These are phyloP conservation scores for Coptodon bakossiorum DNA, from an alignment of 2,113 vertebrate genomes.

Conservation along the genomic window DNA sequence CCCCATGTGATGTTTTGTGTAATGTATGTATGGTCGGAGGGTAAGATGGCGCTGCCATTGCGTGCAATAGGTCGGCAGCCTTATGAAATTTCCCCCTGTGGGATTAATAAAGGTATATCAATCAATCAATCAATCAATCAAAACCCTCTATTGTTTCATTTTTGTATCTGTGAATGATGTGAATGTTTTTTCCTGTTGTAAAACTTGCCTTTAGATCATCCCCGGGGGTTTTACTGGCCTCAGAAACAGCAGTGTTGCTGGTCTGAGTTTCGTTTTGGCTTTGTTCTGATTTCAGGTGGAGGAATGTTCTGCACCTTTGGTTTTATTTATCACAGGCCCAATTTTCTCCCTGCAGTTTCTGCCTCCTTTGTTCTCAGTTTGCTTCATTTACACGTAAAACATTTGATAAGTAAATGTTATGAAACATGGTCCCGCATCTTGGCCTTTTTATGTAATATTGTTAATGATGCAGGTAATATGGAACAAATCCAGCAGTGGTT, in stretches of 20 bases:
- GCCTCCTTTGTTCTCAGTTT: not conserved
- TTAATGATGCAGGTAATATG: not conserved
- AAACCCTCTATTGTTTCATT: rapidly evolving
- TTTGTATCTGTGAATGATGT: not conserved
- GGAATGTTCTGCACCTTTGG: not conserved
- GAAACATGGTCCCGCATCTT: rapidly evolving
- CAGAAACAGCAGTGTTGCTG: not conserved
- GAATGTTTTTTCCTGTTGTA: not conserved
- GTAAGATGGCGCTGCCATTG: no score
- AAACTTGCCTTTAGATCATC: not conserved
- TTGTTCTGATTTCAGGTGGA: not conserved
- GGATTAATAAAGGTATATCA: no score
- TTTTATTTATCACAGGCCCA: not conserved
- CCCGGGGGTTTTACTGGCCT: rapidly evolving
- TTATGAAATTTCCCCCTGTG: no score
- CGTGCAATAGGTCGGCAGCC: no score
- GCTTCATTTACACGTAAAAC: not conserved
- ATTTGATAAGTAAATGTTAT: not conserved
- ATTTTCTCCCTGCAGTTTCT: not conserved
- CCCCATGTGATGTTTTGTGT: no score
- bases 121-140: no score
- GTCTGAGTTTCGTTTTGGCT: not conserved
- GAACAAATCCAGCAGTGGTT: not conserved
- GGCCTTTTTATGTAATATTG: not conserved
- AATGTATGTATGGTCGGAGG: no score